phyloP scores from a whole-genome alignment of 2,888 invertebrate genomes.

The Volucella bombylans region DNA sequence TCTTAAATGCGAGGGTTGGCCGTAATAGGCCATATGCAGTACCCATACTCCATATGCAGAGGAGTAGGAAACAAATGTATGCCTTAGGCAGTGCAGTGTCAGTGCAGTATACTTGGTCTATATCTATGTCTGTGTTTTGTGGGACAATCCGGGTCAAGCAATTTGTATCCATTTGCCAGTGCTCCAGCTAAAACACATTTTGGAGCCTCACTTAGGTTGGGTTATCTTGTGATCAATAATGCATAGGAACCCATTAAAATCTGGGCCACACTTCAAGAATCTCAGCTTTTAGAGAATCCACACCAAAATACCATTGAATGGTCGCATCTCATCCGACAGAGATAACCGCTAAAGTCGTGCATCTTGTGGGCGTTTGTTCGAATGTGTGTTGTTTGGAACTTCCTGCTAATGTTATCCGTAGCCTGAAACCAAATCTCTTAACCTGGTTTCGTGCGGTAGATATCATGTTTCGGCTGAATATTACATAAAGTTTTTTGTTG shows the following conservation, averaged over 20 bases:
- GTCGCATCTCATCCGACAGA: constrained; percentile 42
- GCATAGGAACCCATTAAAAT: constrained; percentile 61
- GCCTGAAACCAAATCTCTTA: constrained; percentile 68
- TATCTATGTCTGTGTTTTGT: too few species aligned
- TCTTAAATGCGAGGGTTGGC: constrained; percentile 3
- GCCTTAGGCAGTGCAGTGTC: constrained; percentile 16
- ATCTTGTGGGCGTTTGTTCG: constrained; percentile 63
- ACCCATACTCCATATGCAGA: constrained; percentile 6
- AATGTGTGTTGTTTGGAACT: constrained; percentile 54
- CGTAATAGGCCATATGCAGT: not conserved
- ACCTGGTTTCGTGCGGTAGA: constrained; percentile 53
- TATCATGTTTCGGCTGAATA: constrained; percentile 65
- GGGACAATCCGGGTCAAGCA: constrained; percentile 45
- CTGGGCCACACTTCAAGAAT: constrained; percentile 58
- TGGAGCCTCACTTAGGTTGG: constrained; percentile 1
- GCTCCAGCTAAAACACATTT: constrained; percentile 19
- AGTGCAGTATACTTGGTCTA: constrained; percentile 4
- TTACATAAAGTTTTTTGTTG: constrained; percentile 65
- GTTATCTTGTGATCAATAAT: constrained; percentile 56
- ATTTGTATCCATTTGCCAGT: constrained; percentile 49
- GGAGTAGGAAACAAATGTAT: constrained; percentile 41
- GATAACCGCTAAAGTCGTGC: constrained; percentile 51
- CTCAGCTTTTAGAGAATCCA: constrained; percentile 16
- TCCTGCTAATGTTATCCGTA: constrained; percentile 70
- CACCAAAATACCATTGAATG: constrained; percentile 32